Conservation (phyloP, 2,797 vertebrate genomes). For the Eutrigla gurnardus region DNA sequence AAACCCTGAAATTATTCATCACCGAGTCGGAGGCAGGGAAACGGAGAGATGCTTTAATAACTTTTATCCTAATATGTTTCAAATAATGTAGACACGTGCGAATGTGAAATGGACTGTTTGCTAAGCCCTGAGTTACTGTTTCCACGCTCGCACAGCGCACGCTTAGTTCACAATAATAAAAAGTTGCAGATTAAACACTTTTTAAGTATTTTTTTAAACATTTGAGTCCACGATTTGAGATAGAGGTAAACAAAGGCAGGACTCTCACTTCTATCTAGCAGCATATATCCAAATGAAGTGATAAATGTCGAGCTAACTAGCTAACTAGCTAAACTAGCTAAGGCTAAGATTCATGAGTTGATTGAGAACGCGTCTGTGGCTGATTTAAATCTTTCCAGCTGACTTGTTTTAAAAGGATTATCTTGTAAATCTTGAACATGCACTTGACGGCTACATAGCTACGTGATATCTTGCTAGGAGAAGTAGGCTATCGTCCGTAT, state of each 20-base stretch:
- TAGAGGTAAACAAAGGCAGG: no score
- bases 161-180: no score
- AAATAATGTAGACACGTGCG: not conserved
- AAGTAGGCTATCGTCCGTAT: not conserved
- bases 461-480: not conserved
- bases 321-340: not conserved
- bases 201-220: no score
- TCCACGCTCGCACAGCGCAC: no score
- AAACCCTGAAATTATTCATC: constrained; percentile 7
- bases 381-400: not conserved
- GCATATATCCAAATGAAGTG: not conserved
- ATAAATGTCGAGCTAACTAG: not conserved
- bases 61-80: not conserved
- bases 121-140: no score
- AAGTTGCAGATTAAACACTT: no score
- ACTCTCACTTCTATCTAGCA: no score
- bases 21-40: constrained; percentile 3
- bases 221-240: no score
- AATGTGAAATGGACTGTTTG: not conserved
- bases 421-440: not conserved
- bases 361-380: not conserved
- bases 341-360: not conserved
- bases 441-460: not conserved
- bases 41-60: not conserved
- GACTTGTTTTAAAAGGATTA: not conserved